Evolutionary conservation across 2,113 vertebrate genomes (phyloP).

Genomic region (Chunga burmeisteri): DNA sequence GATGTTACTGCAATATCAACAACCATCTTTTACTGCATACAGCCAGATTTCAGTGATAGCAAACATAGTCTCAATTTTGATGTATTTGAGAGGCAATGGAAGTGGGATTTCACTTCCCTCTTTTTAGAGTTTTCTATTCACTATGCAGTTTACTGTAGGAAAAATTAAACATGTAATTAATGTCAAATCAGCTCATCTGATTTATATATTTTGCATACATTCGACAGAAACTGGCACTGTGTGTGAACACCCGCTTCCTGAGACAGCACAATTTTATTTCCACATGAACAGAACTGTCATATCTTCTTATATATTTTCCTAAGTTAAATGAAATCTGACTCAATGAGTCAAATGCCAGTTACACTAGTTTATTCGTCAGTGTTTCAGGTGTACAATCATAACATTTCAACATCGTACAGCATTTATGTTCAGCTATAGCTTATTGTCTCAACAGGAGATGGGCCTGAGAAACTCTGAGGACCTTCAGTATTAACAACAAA

Average conservation of each 20-base stretch:
- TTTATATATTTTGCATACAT: neutral
- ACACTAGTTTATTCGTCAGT: neutral
- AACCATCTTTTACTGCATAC: neutral
- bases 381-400: neutral
- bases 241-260: neutral
- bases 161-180: neutral
- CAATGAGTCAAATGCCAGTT: neutral
- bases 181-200: neutral
- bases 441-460: neutral
- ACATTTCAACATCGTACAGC: neutral
- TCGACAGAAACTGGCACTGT: neutral
- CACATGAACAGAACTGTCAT: neutral
- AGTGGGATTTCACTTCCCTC: neutral
- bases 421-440: neutral
- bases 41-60: neutral
- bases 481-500: neutral
- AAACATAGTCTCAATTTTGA: neutral
- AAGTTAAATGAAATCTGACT: neutral
- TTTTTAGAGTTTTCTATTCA: neutral
- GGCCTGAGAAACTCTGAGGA: neutral
- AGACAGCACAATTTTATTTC: neutral
- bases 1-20: too few species aligned
- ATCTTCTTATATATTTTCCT: neutral
- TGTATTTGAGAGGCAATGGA: rapidly evolving
- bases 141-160: neutral